Evolutionary conservation across 2,888 invertebrate species (phyloP).

Genomic region (Tachystola acroxantha): DNA sequence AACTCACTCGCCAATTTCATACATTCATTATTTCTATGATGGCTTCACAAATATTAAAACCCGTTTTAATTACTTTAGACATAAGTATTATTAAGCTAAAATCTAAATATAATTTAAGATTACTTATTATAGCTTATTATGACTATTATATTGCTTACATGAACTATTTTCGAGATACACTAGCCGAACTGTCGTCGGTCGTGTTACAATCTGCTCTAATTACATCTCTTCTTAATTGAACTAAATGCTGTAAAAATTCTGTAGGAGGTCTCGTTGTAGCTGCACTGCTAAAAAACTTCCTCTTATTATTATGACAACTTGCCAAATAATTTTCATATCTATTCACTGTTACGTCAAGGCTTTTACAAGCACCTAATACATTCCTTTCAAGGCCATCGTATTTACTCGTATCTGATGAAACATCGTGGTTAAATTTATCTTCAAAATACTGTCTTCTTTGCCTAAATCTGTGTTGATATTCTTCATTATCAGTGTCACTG

Average conservation of each 20-base stretch:
- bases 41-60: background rate
- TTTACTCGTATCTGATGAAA: conserved; percentile 14
- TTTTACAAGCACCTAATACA: conserved; percentile 47
- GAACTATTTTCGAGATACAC: conserved; percentile 17
- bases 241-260: conserved; percentile 77
- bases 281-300: conserved; percentile 13
- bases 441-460: conserved; percentile 26
- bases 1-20: background rate
- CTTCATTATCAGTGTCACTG: conserved; percentile 22
- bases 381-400: conserved; percentile 42
- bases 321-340: conserved; percentile 49
- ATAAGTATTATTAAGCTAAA: too few relatives aligned
- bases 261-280: conserved; percentile 57
- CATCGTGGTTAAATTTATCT: conserved; percentile 20
- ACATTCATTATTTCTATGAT: too few relatives aligned
- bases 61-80: background rate
- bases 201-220: conserved; percentile 69
- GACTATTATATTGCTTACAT: too few relatives aligned
- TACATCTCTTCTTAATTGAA: conserved; percentile 73
- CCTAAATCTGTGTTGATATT: conserved; percentile 21
- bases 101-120: too few relatives aligned
- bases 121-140: too few relatives aligned
- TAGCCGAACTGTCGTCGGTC: conserved; percentile 33
- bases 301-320: conserved; percentile 22
- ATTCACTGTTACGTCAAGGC: conserved; percentile 42